Evolutionary conservation across 2,113 vertebrate species (phyloP), one percentile per base, ranked within the genome.

Genomic region (Dicaeum eximium): DNA sequence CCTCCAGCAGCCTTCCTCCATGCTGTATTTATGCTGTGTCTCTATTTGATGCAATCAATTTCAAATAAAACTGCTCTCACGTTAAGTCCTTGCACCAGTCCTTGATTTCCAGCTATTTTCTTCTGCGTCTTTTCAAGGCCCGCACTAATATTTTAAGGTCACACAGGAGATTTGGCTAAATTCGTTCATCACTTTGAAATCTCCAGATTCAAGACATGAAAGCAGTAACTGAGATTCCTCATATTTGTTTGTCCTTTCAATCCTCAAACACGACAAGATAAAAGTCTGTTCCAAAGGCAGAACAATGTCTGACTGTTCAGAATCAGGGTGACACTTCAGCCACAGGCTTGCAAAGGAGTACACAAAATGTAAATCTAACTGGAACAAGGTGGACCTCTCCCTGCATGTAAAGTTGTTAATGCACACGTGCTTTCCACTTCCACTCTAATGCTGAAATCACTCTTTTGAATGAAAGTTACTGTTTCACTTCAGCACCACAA

Each of bases 71-170:
- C 47, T 2, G 2, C 82, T 64, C 50, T 58, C 58, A 35, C 13
- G 17, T 33, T 27, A 82, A 94, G 74, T 74, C 66, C 57, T 95
- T 91, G 77, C 38, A 91, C 40, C 14, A 80, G 88, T 80, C 88
- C 91, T 92, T 92, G 86, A 87, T 92, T 85, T 89, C 50, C 87
- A 86, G 44, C 64, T 44, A 33, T 79, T 87, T 80, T 60, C 47
- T 91, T 47, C 70, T 58, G 4, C 33, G n/a, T 48, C 62, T 92
- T 94, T 70, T 85, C 90, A 95, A 83, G 86, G 81, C 35, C 84
- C 42, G 18, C 38, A 30, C 42, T 25, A 47, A 51, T 65, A 66
- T 47, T 92, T 70, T 84, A 78, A 91, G 62, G 73, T 61, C 67
- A 89, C 54, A 50, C 1, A 18, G 37, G 47, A 80, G 40, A 61